Evolutionary conservation across 2,797 vertebrate species (phyloP).

Genomic region (Tenualosa thibaudeaui): DNA sequence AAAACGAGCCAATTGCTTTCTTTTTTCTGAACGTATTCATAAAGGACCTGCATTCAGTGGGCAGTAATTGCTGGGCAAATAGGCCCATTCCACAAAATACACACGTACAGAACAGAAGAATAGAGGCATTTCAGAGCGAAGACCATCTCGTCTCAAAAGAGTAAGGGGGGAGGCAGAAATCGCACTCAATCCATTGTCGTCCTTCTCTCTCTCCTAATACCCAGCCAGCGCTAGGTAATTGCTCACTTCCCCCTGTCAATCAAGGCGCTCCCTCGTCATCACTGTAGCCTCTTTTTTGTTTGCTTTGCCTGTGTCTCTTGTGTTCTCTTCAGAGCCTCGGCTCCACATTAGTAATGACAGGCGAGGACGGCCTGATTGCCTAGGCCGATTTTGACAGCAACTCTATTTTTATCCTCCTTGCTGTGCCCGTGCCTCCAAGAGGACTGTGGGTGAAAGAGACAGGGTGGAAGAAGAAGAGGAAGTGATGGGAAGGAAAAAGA

Average conservation of each 20-base stretch:
- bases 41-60: constrained; percentile 6
- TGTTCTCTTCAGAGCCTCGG: constrained; percentile 56
- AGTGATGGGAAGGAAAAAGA: background rate
- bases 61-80: constrained; percentile 46
- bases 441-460: background rate
- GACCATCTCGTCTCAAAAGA: constrained; percentile 43
- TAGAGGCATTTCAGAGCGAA: constrained; percentile 23
- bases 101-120: constrained; percentile 15
- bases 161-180: background rate
- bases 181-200: background rate
- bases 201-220: constrained; percentile 63
- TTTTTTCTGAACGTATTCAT: background rate
- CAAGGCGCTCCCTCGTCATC: constrained; percentile 63
- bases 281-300: constrained; percentile 60
- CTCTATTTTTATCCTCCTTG: constrained; percentile 59
- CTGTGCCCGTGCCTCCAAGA: background rate
- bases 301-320: constrained; percentile 62
- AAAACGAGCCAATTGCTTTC: background rate
- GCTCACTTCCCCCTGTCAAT: constrained; percentile 85
- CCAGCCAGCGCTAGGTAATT: constrained; percentile 80
- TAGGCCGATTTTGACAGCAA: constrained; percentile 50
- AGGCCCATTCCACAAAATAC: constrained; percentile 35
- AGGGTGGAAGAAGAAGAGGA: background rate
- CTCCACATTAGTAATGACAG: constrained; percentile 67
- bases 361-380: constrained; percentile 59